phyloP scores from a whole-genome alignment of 2,797 vertebrate genomes.

The Ctenochaetus hawaiiensis region DNA sequence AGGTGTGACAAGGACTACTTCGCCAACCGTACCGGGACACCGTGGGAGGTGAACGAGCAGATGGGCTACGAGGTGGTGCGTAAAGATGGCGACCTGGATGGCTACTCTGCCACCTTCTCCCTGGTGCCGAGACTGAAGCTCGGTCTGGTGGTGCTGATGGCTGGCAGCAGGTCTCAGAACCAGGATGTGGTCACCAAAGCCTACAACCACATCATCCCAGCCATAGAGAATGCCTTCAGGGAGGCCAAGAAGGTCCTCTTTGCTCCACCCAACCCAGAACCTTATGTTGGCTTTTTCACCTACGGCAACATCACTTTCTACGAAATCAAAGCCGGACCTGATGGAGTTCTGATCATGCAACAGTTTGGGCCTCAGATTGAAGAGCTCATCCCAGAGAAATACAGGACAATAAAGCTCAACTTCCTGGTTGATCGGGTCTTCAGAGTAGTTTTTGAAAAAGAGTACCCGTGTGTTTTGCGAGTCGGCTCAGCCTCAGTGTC shows the following conservation, averaged over 20 bases:
- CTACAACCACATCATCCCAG: constrained; percentile 90
- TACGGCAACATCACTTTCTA: constrained; percentile 95
- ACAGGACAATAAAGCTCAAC: constrained; percentile 92
- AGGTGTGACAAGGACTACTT: constrained; percentile 93
- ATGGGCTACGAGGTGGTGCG: constrained; percentile 90
- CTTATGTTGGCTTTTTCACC: constrained; percentile 92
- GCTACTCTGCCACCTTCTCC: constrained; percentile 94
- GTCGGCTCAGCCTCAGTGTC: constrained; percentile 92
- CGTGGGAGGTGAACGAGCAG: constrained; percentile 94
- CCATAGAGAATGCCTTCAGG: constrained; percentile 91
- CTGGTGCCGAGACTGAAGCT: constrained; percentile 91
- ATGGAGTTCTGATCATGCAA: constrained; percentile 91
- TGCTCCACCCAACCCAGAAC: constrained; percentile 87
- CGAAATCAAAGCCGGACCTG: constrained; percentile 88
- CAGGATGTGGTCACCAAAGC: constrained; percentile 87
- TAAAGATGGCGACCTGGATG: constrained; percentile 95
- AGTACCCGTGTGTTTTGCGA: constrained; percentile 92
- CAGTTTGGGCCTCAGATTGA: constrained; percentile 95
- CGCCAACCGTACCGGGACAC: constrained; percentile 93
- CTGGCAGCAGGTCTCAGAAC: constrained; percentile 89
- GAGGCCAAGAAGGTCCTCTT: constrained; percentile 85
- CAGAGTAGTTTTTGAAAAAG: constrained; percentile 93
- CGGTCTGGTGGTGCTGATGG: constrained; percentile 92
- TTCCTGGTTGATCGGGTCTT: constrained; percentile 92
- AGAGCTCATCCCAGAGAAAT: constrained; percentile 91